Evolutionary conservation across 2,888 invertebrate genomes (phyloP), one percentile per base, ranked within the genome.

Genomic region (Suillia variegata): DNA sequence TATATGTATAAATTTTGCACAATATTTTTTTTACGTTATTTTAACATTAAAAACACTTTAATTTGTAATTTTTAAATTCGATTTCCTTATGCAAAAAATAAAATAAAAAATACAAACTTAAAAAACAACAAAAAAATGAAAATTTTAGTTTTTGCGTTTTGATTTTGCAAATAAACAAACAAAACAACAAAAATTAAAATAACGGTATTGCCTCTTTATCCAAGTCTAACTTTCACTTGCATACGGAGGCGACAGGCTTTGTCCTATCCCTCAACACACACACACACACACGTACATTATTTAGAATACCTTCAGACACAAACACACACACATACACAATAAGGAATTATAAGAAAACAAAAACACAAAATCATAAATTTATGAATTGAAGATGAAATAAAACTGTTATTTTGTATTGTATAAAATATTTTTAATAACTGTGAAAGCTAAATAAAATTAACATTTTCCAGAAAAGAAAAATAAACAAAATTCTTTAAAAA

Each of bases 341-440:
- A 67, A 62, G 67, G 65, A 65, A 75, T 67, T 61, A 61, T 58
- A 67, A 65, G 53, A 61, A 50, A 54, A 59, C 24, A 54, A 58
- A 34, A 56, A 54, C 34, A 58, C 54, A 54, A 38, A 50, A 53
- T 60, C 42, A 54, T 48, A 24, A 52, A 48, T 48, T 13, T 20
- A 58, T 59, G 51, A 47, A 60, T 34, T 24, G 51, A 70, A 70
- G 65, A 70, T 52, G 68, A 71, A 67, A 75, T 71, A 70, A 63
- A 68, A 75, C 80, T 79, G 78, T 80, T 80, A 80, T 80, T 80
- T 80, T 80, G 76, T 80, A 80, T 76, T 80, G 79, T 80, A 80
- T 78, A 79, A 79, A 79, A 77, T 78, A 79, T 80, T 80, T 80
- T 80, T 79, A 80, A 78, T 80, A 80, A 80, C 80, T 80, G 80